These are phyloP conservation scores for Daktulosphaira vitifoliae DNA, from an alignment of 1,140 invertebrate species.

Conservation along the genomic window DNA sequence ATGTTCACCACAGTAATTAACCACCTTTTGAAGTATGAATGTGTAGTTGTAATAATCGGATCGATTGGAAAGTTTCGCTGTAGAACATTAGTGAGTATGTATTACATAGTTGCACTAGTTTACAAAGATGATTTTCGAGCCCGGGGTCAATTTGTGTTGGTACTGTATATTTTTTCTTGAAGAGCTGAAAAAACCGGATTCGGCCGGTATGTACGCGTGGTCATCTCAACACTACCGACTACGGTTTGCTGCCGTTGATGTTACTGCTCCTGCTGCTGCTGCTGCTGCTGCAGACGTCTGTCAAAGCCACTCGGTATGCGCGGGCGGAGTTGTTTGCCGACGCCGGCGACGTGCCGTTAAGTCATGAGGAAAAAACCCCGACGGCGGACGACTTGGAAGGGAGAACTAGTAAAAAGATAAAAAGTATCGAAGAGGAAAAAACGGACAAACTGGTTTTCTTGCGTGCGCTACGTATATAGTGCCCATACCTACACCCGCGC, in stretches of 20 bases:
- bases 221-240: too few relatives aligned
- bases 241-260: too few relatives aligned
- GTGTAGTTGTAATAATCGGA: too few relatives aligned
- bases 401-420: too few relatives aligned
- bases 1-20: too few relatives aligned
- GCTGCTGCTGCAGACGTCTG: neutral
- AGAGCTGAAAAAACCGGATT: constrained; percentile 16
- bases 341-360: neutral
- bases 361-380: too few relatives aligned
- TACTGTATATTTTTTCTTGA: too few relatives aligned
- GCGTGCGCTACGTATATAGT: neutral
- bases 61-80: neutral
- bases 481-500: constrained; percentile 25
- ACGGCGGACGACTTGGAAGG: too few relatives aligned
- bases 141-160: neutral
- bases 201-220: constrained; percentile 3
- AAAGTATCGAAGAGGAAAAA: neutral
- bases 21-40: too few relatives aligned
- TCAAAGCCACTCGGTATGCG: constrained; percentile 30
- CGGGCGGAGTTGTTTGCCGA: constrained; percentile 29
- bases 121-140: constrained; percentile 1
- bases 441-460: constrained; percentile 31
- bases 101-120: neutral
- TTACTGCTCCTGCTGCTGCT: too few relatives aligned
- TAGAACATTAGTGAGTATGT: neutral